A percentile compares a stretch with the other conserved stretches of the same genome.
Evolutionary conservation across 1,140 invertebrate species (phyloP).

Genomic region (Luehdorfia chinensis): DNA sequence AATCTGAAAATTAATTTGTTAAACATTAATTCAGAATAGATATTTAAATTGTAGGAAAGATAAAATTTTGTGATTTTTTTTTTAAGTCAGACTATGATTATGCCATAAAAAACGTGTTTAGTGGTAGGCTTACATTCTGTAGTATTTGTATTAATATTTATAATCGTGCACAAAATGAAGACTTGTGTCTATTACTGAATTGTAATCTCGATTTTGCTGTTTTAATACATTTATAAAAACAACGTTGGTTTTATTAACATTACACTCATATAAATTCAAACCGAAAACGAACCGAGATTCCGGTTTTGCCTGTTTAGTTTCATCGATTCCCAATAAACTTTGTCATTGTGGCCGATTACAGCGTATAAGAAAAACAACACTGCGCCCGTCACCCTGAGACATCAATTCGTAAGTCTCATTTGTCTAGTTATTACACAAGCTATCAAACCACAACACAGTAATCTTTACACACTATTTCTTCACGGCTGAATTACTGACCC

Average conservation of each 20-base stretch:
- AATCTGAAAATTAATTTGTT: conserved; percentile 4
- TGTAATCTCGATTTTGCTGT: conserved; percentile 64
- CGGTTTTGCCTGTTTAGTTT: too few species aligned
- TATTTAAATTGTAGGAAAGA: conserved; percentile 20
- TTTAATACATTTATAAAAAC: conserved; percentile 72
- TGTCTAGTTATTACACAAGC: too few species aligned
- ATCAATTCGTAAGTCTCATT: too few species aligned
- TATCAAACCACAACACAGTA: too few species aligned
- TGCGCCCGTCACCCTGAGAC: too few species aligned
- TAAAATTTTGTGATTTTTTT: conserved; percentile 13
- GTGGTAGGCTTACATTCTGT: conserved; percentile 23
- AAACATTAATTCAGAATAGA: conserved; percentile 3
- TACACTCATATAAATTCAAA: too few species aligned
- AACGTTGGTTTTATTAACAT: conserved; percentile 28
- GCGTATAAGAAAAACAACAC: too few species aligned
- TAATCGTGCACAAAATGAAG: conserved; percentile 41
- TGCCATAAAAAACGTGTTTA: conserved; percentile 24
- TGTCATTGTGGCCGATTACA: too few species aligned
- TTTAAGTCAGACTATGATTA: conserved; percentile 20
- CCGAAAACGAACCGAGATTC: too few species aligned
- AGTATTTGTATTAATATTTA: conserved; percentile 24
- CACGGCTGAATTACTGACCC: too few species aligned
- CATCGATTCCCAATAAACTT: too few species aligned
- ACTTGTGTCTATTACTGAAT: conserved; percentile 43
- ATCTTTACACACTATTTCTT: too few species aligned